Percentiles rank a stretch among this genome's conserved stretches.
phyloP scores from a whole-genome alignment of 1,140 invertebrate genomes.

The Cepaea nemoralis region DNA sequence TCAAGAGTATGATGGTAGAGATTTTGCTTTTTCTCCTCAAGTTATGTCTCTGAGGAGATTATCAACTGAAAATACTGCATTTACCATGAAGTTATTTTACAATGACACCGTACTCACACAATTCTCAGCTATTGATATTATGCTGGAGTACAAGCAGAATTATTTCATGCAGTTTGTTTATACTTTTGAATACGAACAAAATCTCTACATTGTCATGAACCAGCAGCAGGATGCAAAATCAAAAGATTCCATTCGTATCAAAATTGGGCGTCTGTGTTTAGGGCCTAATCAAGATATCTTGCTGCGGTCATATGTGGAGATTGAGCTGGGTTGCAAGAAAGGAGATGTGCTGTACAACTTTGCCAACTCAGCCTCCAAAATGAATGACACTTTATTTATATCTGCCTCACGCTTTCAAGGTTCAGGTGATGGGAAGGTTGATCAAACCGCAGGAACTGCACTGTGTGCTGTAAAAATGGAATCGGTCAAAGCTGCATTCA shows the following conservation, averaged over 20 bases:
- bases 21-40: conserved; percentile 42
- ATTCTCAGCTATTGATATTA: conserved; percentile 45
- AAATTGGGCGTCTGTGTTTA: conserved; percentile 49
- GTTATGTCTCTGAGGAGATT: conserved; percentile 48
- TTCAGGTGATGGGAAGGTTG: conserved; percentile 3
- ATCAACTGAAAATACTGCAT: conserved; percentile 2
- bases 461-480: conserved; percentile 45
- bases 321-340: conserved; percentile 38
- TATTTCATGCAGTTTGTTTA: conserved; percentile 50
- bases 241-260: conserved; percentile 26
- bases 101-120: conserved; percentile 11
- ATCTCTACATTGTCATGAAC: conserved; percentile 48
- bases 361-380: conserved; percentile 40
- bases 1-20: conserved; percentile 48
- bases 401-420: conserved; percentile 31
- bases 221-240: conserved; percentile 41
- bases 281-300: conserved; percentile 31
- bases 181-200: conserved; percentile 44
- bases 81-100: conserved; percentile 34
- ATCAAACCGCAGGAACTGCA: conserved; percentile 35
- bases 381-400: conserved; percentile 38
- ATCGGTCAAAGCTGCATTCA: conserved; percentile 18
- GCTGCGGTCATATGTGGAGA: conserved; percentile 51
- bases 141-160: conserved; percentile 1
- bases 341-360: conserved; percentile 39